A percentile compares a stretch with the other conserved stretches of the same genome.
These are phyloP conservation scores for Paracyprichromis sp. DNA, from an alignment of 2,113 vertebrate genomes.

Conservation along the genomic window DNA sequence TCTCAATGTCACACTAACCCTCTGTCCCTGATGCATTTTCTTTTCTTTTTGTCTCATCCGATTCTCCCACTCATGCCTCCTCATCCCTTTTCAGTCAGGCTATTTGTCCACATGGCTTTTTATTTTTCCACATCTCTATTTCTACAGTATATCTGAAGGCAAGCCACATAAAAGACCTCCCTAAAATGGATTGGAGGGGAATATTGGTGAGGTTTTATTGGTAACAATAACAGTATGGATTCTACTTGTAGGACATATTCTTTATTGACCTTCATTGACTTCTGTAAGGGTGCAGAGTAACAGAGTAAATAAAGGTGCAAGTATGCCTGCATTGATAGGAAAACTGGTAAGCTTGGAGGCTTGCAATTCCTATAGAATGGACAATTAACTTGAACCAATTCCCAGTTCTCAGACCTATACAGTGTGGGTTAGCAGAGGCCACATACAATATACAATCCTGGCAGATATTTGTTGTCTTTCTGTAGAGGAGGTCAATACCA, in stretches of 20 bases:
- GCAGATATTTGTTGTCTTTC: conserved; percentile 50
- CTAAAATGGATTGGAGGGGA: background rate
- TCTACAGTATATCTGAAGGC: background rate
- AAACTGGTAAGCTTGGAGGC: background rate
- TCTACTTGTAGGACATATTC: background rate
- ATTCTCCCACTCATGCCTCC: background rate
- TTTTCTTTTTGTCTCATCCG: conserved; percentile 23
- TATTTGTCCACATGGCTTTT: background rate
- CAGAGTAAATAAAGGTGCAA: background rate
- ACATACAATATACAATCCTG: conserved; percentile 30
- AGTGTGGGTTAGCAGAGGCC: conserved; percentile 17
- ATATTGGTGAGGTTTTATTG: background rate
- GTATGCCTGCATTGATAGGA: background rate
- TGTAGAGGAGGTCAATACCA: conserved; percentile 29
- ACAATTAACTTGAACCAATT: background rate
- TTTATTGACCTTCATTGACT: background rate
- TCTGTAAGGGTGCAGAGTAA: background rate
- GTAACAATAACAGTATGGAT: background rate
- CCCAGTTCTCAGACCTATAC: background rate
- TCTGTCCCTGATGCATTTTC: conserved; percentile 12
- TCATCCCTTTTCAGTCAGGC: background rate
- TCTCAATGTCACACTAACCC: conserved; percentile 49
- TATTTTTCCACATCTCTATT: background rate
- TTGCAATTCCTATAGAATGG: background rate
- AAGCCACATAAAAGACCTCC: conserved; percentile 3